A percentile compares a stretch with the other conserved stretches of the same genome.
phyloP scores from a whole-genome alignment of 1,140 invertebrate species.

The Hesperophylax magnus region DNA sequence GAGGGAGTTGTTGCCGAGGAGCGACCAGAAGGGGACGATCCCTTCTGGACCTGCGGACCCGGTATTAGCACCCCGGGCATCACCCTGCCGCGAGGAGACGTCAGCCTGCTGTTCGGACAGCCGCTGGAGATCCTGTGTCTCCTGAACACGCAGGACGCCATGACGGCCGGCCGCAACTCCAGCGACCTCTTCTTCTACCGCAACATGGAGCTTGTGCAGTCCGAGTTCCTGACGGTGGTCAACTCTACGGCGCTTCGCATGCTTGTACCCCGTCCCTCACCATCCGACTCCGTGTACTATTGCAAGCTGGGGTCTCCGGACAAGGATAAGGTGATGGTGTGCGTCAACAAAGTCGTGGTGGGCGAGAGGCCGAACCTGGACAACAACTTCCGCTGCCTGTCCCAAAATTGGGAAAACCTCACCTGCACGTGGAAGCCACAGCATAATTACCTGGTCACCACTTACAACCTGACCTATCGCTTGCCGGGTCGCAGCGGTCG shows the following conservation, averaged over 20 bases:
- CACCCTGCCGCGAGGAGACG: conserved; percentile 45
- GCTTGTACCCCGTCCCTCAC: conserved; percentile 21
- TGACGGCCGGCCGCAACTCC: conserved; percentile 10
- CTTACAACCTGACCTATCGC: conserved; percentile 71
- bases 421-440: conserved; percentile 76
- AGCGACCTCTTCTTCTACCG: conserved; percentile 45
- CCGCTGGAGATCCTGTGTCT: conserved; percentile 44
- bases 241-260: conserved; percentile 42
- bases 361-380: conserved; percentile 70
- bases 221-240: conserved; percentile 26
- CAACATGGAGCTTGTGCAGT: conserved; percentile 26
- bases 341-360: conserved; percentile 61
- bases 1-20: not conserved
- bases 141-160: not conserved
- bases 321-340: conserved; percentile 43
- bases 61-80: conserved; percentile 31
- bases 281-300: conserved; percentile 46
- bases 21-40: not conserved
- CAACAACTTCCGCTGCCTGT: conserved; percentile 75
- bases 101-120: conserved; percentile 36
- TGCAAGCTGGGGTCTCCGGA: conserved; percentile 28
- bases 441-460: conserved; percentile 70
- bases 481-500: conserved; percentile 60
- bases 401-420: conserved; percentile 77
- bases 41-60: not conserved